Conservation (phyloP, 1,140 invertebrate species). For the Triops cancriformis region DNA sequence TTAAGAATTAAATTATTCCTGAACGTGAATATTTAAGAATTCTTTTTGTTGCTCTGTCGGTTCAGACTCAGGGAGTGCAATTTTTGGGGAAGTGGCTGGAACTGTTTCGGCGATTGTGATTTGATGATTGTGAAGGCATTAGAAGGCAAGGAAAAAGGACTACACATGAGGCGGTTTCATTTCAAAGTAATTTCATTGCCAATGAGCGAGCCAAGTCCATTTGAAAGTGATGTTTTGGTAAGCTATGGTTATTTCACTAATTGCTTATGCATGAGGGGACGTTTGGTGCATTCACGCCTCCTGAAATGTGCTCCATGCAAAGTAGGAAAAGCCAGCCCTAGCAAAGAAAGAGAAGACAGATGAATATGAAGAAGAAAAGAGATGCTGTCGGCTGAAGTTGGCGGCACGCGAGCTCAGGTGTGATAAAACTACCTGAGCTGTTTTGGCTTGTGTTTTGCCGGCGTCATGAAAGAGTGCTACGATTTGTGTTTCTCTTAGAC, state of each 20-base stretch:
- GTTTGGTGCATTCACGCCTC: background rate
- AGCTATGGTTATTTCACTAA: constrained; percentile 11
- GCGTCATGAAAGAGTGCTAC: background rate
- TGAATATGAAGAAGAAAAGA: background rate
- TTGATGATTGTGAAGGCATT: background rate
- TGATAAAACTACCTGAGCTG: constrained; percentile 1
- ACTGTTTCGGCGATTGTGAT: background rate
- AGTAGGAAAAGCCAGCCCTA: background rate
- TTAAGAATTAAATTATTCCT: background rate
- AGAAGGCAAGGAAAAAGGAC: background rate
- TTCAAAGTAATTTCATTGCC: constrained; percentile 6
- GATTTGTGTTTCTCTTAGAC: background rate
- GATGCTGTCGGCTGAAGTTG: constrained; percentile 1
- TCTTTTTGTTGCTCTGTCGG: too few species aligned
- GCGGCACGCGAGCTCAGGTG: constrained; percentile 11
- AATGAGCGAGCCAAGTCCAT: background rate
- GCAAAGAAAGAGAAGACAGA: background rate
- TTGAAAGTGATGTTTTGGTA: constrained; percentile 1
- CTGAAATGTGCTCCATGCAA: constrained; percentile 5
- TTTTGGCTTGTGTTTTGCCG: background rate
- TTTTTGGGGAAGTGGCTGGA: background rate
- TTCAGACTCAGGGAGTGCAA: background rate
- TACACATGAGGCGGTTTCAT: background rate
- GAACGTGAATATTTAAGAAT: too few species aligned
- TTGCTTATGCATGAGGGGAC: constrained; percentile 13